A percentile compares a stretch with the other conserved stretches of the same genome.
phyloP scores from a whole-genome alignment of 2,888 invertebrate genomes.

The Clivina fossor region DNA sequence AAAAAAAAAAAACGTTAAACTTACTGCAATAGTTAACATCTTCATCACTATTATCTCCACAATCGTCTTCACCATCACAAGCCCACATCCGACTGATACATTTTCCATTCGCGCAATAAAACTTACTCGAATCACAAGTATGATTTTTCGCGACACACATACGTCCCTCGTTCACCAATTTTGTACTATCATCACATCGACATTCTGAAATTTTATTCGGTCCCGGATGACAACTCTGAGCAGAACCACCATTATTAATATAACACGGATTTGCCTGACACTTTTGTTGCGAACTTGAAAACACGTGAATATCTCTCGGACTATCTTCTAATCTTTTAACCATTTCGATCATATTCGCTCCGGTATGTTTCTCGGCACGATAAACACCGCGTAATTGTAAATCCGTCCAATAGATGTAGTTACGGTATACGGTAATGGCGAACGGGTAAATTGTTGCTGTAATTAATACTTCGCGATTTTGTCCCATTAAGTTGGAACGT shows the following conservation, averaged over 20 bases:
- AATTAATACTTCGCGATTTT: conserved; percentile 79
- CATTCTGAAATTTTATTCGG: conserved; percentile 86
- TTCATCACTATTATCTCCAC: conserved; percentile 88
- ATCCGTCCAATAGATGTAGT: conserved; percentile 97
- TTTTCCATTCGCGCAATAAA: conserved; percentile 89
- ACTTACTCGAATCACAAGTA: conserved; percentile 83
- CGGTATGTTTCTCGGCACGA: conserved; percentile 95
- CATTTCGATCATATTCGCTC: conserved; percentile 91
- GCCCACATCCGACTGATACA: conserved; percentile 94
- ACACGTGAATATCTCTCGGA: conserved; percentile 90
- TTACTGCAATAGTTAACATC: conserved; percentile 80
- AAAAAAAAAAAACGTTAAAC: too few species aligned
- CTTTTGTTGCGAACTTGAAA: conserved; percentile 73
- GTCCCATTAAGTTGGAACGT: conserved; percentile 84
- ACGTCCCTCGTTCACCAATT: conserved; percentile 88
- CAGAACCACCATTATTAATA: conserved; percentile 94
- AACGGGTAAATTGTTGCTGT: conserved; percentile 94
- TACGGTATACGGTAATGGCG: conserved; percentile 85
- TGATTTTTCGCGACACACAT: conserved; percentile 91
- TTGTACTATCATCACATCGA: conserved; percentile 81
- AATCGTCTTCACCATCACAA: conserved; percentile 93
- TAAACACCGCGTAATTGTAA: conserved; percentile 91
- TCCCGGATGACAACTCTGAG: conserved; percentile 89
- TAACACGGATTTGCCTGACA: conserved; percentile 83
- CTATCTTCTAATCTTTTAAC: conserved; percentile 91